Conservation (phyloP, 2,888 invertebrate genomes). For the Hirtodrosophila trivittata region DNA sequence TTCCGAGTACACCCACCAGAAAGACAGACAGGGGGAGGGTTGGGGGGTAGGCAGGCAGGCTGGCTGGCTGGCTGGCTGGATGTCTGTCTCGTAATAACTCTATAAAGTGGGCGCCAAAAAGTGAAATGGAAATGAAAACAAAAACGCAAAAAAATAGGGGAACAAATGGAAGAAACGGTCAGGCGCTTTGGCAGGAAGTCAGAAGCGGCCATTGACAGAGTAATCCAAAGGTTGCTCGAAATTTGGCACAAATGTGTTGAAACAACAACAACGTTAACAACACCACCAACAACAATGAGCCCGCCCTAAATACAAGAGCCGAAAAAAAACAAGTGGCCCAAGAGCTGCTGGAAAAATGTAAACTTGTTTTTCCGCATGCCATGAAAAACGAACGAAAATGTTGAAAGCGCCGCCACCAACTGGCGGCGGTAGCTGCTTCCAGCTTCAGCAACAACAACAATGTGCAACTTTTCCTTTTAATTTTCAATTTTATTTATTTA, state of each 20-base stretch:
- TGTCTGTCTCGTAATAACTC: constrained; percentile 62
- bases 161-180: constrained; percentile 35
- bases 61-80: constrained; percentile 7
- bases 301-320: constrained; percentile 58
- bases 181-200: constrained; percentile 44
- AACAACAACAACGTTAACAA: constrained; percentile 18
- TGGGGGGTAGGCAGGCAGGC: constrained; percentile 2
- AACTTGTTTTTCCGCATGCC: constrained; percentile 81
- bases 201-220: constrained; percentile 21
- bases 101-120: constrained; percentile 62
- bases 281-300: constrained; percentile 25
- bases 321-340: constrained; percentile 57
- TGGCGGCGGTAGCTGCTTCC: constrained; percentile 28
- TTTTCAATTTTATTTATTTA: constrained; percentile 17
- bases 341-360: constrained; percentile 51
- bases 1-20: constrained; percentile 70
- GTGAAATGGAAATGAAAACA: constrained; percentile 57
- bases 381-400: constrained; percentile 54
- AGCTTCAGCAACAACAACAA: neutral
- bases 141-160: neutral
- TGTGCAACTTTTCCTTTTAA: constrained; percentile 2
- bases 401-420: constrained; percentile 45
- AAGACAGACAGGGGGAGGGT: constrained; percentile 1
- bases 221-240: constrained; percentile 5
- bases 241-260: constrained; percentile 38